Conservation (phyloP, 2,888 invertebrate species). For the Anaspis maculata region DNA sequence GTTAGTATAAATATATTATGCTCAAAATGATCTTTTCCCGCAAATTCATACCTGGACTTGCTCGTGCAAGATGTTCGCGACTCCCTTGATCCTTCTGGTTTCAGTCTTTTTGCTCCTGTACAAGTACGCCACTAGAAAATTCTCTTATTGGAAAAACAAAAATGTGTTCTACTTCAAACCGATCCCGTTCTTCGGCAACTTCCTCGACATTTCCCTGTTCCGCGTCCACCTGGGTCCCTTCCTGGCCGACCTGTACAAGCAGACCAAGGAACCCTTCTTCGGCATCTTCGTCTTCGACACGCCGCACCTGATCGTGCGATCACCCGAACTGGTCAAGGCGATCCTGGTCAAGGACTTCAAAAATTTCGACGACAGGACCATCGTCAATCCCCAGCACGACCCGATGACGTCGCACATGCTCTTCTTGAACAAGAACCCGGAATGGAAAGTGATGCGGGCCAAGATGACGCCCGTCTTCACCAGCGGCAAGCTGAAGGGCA, state of each 20-base stretch:
- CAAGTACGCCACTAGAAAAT: conserved; percentile 22
- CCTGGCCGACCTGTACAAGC: conserved; percentile 12
- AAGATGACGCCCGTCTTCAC: conserved; percentile 49
- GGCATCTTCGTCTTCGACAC: conserved; percentile 46
- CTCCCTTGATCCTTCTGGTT: background rate
- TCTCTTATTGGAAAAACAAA: conserved; percentile 24
- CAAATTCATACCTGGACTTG: no score
- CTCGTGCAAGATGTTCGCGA: no score
- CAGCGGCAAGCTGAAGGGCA: conserved; percentile 47
- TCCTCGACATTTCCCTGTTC: conserved; percentile 14
- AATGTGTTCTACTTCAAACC: conserved; percentile 22
- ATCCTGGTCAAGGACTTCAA: conserved; percentile 45
- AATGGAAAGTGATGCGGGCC: conserved; percentile 46
- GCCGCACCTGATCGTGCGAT: conserved; percentile 42
- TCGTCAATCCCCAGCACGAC: conserved; percentile 38
- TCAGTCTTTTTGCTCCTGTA: conserved; percentile 12
- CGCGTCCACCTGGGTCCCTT: conserved; percentile 14
- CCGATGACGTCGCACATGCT: conserved; percentile 39
- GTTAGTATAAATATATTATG: no score
- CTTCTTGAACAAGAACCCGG: conserved; percentile 42
- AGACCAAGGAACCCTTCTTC: conserved; percentile 31
- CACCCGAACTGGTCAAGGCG: conserved; percentile 43
- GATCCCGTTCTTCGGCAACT: conserved; percentile 23
- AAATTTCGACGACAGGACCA: conserved; percentile 42
- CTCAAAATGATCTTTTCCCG: no score